A percentile compares a stretch with the other conserved stretches of the same genome.
phyloP scores from a whole-genome alignment of 2,888 invertebrate genomes.

The Cryptus armator region DNA sequence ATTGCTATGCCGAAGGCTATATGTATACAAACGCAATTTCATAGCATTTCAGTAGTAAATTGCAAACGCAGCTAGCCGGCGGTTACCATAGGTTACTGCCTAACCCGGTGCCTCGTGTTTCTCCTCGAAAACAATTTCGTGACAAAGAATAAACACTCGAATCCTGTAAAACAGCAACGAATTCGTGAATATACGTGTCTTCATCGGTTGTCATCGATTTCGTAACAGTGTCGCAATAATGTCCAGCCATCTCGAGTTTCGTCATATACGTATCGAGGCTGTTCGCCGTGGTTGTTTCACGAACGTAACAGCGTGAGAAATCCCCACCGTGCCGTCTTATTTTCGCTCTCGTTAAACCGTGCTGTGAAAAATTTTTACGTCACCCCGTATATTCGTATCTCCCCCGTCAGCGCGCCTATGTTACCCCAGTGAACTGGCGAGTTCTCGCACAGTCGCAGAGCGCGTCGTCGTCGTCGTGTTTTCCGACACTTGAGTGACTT shows the following conservation, averaged over 20 bases:
- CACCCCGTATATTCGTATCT: conserved; percentile 5
- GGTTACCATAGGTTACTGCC: conserved; percentile 39
- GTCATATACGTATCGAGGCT: not conserved
- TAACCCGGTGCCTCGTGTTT: not conserved
- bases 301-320: not conserved
- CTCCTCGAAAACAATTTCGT: not conserved
- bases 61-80: conserved; percentile 7
- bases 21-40: conserved; percentile 21
- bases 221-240: conserved; percentile 14
- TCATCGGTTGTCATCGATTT: conserved; percentile 2
- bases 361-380: conserved; percentile 4
- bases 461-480: conserved; percentile 27
- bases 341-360: not conserved
- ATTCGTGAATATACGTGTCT: not conserved
- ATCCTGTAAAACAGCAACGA: not conserved
- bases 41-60: conserved; percentile 4
- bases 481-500: conserved; percentile 6
- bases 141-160: not conserved
- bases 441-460: conserved; percentile 61
- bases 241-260: conserved; percentile 1
- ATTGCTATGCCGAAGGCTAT: not conserved
- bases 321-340: not conserved
- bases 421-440: not conserved
- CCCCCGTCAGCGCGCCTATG: not conserved
- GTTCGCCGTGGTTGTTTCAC: not conserved